phyloP scores from a whole-genome alignment of 1,140 invertebrate species.

The Telenomus remus region DNA sequence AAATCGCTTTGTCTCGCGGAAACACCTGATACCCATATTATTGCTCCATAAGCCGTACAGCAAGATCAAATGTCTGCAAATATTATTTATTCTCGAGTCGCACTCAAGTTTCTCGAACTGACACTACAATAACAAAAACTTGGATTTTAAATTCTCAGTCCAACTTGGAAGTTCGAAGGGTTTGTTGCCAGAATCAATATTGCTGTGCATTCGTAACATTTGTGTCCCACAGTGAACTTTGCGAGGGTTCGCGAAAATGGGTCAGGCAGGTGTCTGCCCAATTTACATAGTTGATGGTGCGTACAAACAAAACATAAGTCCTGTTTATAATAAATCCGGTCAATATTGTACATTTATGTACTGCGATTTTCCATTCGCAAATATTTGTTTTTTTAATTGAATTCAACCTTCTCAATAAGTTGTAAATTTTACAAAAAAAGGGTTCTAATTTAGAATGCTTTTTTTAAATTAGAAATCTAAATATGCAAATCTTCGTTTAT shows the following conservation, averaged over 20 bases:
- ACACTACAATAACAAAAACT: slow-evolving; percentile 9
- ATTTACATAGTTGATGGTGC: not conserved
- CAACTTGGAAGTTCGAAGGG: slow-evolving; percentile 3
- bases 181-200: slow-evolving; percentile 26
- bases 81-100: slow-evolving; percentile 12
- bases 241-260: slow-evolving; percentile 35
- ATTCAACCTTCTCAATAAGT: no score
- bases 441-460: no score
- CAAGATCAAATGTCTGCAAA: slow-evolving; percentile 15
- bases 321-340: not conserved
- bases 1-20: slow-evolving; percentile 25
- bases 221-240: slow-evolving; percentile 14
- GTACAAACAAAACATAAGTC: not conserved
- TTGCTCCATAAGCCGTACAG: slow-evolving; percentile 5
- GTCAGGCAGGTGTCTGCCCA: slow-evolving; percentile 52
- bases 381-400: no score
- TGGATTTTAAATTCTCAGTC: slow-evolving; percentile 3
- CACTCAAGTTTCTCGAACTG: slow-evolving; percentile 19
- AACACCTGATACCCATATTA: slow-evolving; percentile 23
- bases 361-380: no score
- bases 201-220: slow-evolving; percentile 4
- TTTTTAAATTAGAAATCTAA: no score
- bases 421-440: no score
- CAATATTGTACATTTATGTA: no score
- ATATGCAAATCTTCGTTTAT: no score